Percentiles rank a stretch among this genome's conserved stretches.
Conservation (phyloP, 1,140 invertebrate species). For the Radopholus similis region DNA sequence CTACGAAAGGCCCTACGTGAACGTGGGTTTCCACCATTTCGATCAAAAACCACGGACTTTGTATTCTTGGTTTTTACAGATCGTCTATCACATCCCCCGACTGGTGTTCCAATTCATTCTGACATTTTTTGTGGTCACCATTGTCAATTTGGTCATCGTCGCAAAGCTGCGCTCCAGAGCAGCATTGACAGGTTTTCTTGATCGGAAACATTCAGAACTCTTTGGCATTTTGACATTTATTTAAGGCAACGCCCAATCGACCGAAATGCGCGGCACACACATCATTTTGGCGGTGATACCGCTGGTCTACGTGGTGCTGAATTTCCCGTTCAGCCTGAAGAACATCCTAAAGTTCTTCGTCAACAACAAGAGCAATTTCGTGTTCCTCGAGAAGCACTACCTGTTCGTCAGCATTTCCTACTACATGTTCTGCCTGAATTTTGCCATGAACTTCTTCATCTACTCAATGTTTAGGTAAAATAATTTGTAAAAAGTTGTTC, state of each 20-base stretch:
- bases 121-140: not conserved
- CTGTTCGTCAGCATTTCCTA: not conserved
- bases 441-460: not conserved
- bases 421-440: not conserved
- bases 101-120: not conserved
- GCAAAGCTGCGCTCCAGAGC: not conserved
- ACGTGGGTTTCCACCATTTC: not conserved
- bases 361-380: not conserved
- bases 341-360: not conserved
- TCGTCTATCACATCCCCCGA: not conserved
- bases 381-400: not conserved
- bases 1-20: not conserved
- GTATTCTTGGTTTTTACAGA: not conserved
- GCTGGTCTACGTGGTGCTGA: not conserved
- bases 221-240: not conserved
- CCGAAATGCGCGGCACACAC: not conserved
- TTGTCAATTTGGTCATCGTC: not conserved
- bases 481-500: not conserved
- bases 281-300: not conserved
- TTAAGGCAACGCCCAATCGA: not conserved
- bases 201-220: not conserved
- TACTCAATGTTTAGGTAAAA: not conserved
- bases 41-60: too few relatives aligned
- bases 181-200: not conserved
- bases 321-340: not conserved